Conservation (phyloP, 2,888 invertebrate genomes). For the Sesia apiformis region DNA sequence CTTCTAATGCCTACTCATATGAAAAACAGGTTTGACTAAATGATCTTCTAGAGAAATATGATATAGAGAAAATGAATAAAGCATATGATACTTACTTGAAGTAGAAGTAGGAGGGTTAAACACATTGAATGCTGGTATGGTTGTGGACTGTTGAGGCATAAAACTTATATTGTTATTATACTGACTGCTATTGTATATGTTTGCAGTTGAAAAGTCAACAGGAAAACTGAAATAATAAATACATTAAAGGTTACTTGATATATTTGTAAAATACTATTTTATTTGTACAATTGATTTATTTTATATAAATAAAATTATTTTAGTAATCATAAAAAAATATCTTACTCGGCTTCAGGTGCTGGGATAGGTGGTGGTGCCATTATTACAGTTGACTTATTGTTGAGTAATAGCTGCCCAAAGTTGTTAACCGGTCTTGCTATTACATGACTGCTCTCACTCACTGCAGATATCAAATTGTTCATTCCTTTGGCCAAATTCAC, state of each 20-base stretch:
- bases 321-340: background rate
- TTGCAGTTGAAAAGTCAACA: conserved; percentile 82
- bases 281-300: no score
- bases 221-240: conserved; percentile 69
- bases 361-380: conserved; percentile 13
- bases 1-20: no score
- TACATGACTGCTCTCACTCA: conserved; percentile 33
- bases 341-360: conserved; percentile 59
- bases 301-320: background rate
- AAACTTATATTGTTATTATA: conserved; percentile 46
- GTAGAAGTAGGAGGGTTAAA: conserved; percentile 34
- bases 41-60: no score
- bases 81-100: conserved; percentile 36
- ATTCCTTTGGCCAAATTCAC: conserved; percentile 42
- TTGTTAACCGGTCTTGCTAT: conserved; percentile 49
- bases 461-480: conserved; percentile 32
- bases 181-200: conserved; percentile 79
- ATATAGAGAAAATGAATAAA: no score
- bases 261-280: no score
- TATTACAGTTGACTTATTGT: conserved; percentile 10
- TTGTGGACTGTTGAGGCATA: conserved; percentile 57
- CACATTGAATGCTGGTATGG: conserved; percentile 37
- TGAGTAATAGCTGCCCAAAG: conserved; percentile 33
- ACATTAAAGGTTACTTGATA: no score
- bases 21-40: no score